Evolutionary conservation across 2,113 vertebrate species (phyloP), one percentile per base, ranked within the genome.

Genomic region (Columba livia): DNA sequence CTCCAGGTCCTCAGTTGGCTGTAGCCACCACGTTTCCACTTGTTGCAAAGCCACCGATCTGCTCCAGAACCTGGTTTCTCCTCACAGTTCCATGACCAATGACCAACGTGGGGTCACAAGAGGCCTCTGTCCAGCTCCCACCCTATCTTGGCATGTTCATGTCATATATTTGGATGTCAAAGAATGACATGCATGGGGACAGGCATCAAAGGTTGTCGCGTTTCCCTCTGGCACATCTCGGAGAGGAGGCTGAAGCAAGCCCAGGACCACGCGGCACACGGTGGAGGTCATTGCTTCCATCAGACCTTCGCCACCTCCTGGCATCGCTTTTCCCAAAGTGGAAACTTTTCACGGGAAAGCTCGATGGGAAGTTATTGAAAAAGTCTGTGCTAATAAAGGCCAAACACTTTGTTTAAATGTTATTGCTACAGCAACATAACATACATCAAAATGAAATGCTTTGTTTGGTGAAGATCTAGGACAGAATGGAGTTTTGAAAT

Each of bases 381-480:
- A 94, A 48, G 29, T 40, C 64, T 56, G 47, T 47, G 65, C 56
- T 66, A 88, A 74, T 36, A 10, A 89, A 88, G 73, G 10, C 81
- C 24, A 26, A 87, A 61, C 47, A 3, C 78, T 82, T 91, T 82
- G 70, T 78, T 91, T 64, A 81, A 93, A 88, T 62, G 74, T 56
- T 79, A 87, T 66, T 90, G 89, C 75, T 88, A 85, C 86, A 92
- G 89, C 75, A 92, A 94, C 79, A 66, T 36, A 86, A 77, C 57
- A 64, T 28, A 50, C 57, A n/a, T 60, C 7, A 75, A 85, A 58
- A 60, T 4, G 4, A 74, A 81, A 71, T 0, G 4, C 51, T 94
- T 93, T 36, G 29, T 85, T 93, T 15, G 51, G 70, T 85, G 66
- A 75, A 90, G 74, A 56, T 79, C 82, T 64, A 50, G 79, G 66